phyloP scores from a whole-genome alignment of 2,888 invertebrate genomes.

The Torymus tubicola region DNA sequence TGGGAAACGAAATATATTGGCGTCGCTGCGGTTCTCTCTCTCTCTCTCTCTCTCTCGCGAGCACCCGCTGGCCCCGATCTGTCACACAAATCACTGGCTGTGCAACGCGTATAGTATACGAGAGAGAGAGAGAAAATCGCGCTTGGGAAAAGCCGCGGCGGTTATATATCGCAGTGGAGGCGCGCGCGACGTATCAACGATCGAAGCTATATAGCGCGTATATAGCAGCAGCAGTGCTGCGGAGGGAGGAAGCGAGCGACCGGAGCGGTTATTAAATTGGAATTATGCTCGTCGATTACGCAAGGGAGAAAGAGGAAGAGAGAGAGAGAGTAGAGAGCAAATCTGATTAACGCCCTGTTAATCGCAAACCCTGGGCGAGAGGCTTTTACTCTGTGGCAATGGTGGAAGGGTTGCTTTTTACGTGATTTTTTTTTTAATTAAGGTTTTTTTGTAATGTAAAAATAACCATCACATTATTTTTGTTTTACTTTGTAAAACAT shows the following conservation, averaged over 20 bases:
- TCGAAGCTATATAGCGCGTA: slow-evolving; percentile 10
- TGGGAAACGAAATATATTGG: slow-evolving; percentile 69
- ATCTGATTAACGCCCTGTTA: slow-evolving; percentile 49
- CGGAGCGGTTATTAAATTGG: slow-evolving; percentile 52
- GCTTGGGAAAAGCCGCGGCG: no score
- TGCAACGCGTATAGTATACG: no score
- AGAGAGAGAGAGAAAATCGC: slow-evolving; percentile 17
- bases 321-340: background rate
- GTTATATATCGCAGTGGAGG: background rate
- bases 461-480: no score
- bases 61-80: slow-evolving; percentile 69
- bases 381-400: background rate
- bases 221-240: background rate
- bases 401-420: no score
- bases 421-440: no score
- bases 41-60: slow-evolving; percentile 57
- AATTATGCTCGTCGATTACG: slow-evolving; percentile 54
- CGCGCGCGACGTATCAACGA: slow-evolving; percentile 46
- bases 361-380: background rate
- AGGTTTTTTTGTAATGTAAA: no score
- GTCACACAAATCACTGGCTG: slow-evolving; percentile 71
- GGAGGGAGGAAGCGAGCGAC: no score
- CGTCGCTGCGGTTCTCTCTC: slow-evolving; percentile 62
- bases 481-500: no score
- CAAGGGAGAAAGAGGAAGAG: background rate